phyloP scores from a whole-genome alignment of 2,888 invertebrate species.

The Cephus sareptanus region DNA sequence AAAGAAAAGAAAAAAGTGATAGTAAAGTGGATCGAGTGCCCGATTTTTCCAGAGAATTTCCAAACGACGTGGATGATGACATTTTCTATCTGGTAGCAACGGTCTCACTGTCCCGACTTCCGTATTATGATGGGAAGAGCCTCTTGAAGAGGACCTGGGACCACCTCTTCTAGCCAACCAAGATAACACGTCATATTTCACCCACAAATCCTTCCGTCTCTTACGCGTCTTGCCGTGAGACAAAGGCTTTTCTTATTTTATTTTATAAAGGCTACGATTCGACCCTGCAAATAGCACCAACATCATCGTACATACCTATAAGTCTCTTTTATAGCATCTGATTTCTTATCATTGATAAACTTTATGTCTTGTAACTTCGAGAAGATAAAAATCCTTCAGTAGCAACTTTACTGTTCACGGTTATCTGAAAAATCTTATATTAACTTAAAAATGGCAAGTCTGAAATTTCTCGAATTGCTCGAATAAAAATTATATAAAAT shows the following conservation, averaged over 20 bases:
- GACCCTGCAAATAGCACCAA: background rate
- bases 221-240: background rate
- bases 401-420: background rate
- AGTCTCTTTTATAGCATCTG: too few relatives aligned
- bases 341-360: background rate
- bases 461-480: background rate
- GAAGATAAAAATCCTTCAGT: background rate
- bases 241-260: background rate
- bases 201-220: constrained; percentile 23
- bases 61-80: background rate
- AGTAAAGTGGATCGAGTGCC: background rate
- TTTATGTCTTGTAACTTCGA: background rate
- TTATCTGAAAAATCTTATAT: background rate
- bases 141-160: background rate
- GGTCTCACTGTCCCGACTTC: background rate
- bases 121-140: background rate
- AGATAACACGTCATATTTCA: constrained; percentile 29
- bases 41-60: background rate
- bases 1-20: background rate
- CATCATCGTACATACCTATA: too few relatives aligned
- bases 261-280: background rate
- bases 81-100: background rate
- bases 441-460: background rate
- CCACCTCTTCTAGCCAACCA: background rate
- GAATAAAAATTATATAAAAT: background rate